Evolutionary conservation across 2,888 invertebrate genomes (phyloP).

Genomic region (Odontothrips loti): DNA sequence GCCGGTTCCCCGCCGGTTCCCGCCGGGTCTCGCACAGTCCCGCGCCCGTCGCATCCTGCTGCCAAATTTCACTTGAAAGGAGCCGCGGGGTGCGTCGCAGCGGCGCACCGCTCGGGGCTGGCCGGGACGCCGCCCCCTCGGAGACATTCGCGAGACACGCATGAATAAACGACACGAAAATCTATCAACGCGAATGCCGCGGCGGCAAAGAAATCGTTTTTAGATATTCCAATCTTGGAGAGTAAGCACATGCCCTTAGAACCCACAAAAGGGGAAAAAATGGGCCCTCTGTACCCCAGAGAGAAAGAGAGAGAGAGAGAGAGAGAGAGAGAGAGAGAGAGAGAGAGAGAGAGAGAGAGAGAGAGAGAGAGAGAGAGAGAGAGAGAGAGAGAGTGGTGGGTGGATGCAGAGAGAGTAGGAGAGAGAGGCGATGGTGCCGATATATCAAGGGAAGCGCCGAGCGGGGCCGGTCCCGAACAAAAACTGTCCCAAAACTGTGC

Average conservation of each 20-base stretch:
- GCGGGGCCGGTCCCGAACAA: background rate
- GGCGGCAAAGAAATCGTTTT: background rate
- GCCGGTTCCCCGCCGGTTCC: no score
- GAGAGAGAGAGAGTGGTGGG: background rate
- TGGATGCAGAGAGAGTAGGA: no score
- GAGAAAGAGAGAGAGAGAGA: background rate
- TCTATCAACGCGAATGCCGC: background rate
- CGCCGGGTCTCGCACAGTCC: background rate
- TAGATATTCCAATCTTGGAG: constrained; percentile 25
- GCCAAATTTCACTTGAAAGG: no score
- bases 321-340: background rate
- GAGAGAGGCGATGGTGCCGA: background rate
- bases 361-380: no score
- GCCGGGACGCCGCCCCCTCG: no score
- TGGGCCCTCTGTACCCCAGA: no score
- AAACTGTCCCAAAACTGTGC: background rate
- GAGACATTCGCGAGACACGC: background rate
- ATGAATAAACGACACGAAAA: background rate
- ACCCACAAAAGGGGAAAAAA: background rate
- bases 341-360: background rate
- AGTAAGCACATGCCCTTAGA: constrained; percentile 5
- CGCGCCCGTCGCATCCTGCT: no score
- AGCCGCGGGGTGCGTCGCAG: no score
- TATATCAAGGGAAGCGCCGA: background rate
- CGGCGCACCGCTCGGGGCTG: no score